Evolutionary conservation across 1,140 invertebrate species (phyloP).

Genomic region (Sarcophaga peregrina): DNA sequence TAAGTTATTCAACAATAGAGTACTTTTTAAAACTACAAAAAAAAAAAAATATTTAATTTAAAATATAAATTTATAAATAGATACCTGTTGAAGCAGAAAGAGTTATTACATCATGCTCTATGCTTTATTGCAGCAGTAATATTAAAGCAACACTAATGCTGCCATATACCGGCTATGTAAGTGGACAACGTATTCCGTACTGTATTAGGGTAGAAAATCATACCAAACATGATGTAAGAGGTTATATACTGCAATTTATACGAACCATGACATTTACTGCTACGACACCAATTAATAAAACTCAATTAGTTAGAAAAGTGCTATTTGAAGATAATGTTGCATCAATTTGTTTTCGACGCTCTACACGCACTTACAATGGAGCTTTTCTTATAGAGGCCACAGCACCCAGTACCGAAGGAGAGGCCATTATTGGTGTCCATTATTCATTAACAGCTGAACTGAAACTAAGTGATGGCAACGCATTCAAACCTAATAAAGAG

Average conservation of each 20-base stretch:
- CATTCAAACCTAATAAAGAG: constrained; percentile 47
- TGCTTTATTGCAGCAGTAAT: constrained; percentile 19
- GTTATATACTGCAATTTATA: constrained; percentile 47
- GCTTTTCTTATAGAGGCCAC: constrained; percentile 52
- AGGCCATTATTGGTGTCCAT: constrained; percentile 49
- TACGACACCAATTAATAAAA: constrained; percentile 44
- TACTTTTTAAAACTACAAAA: no score
- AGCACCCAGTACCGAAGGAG: constrained; percentile 65
- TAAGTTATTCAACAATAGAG: not conserved
- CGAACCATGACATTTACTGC: constrained; percentile 52
- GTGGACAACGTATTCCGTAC: constrained; percentile 36
- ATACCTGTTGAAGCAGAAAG: constrained; percentile 5
- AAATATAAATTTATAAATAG: not conserved
- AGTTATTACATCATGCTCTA: constrained; percentile 35
- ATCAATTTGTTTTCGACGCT: constrained; percentile 50
- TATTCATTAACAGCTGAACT: constrained; percentile 52
- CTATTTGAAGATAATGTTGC: constrained; percentile 45
- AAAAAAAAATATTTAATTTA: no score
- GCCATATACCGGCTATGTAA: constrained; percentile 34
- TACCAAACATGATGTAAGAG: constrained; percentile 43
- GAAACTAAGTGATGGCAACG: constrained; percentile 51
- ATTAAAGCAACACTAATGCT: not conserved
- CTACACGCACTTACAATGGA: constrained; percentile 52
- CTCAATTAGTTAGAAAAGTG: constrained; percentile 42
- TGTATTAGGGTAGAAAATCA: constrained; percentile 33